These are phyloP conservation scores for Pelobates cultripes DNA, from an alignment of 2,797 vertebrate species.

Conservation along the genomic window DNA sequence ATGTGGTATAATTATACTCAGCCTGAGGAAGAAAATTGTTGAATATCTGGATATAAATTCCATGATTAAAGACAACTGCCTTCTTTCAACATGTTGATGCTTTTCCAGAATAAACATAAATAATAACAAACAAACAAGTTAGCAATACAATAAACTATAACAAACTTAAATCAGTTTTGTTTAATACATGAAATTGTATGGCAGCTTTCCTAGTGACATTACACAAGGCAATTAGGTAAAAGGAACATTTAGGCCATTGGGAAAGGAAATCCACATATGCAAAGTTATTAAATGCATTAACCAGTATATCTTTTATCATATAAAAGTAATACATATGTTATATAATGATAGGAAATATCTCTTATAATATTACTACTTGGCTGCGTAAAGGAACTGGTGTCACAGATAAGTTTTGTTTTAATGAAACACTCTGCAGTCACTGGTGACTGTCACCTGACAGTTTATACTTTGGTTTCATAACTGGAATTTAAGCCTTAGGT, in stretches of 20 bases:
- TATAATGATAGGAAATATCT: conserved; percentile 22
- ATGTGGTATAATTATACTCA: too few relatives aligned
- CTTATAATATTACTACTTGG: conserved; percentile 3
- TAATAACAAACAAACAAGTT: neutral
- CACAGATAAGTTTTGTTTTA: conserved; percentile 23
- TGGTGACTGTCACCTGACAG: conserved; percentile 52
- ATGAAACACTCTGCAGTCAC: conserved; percentile 35
- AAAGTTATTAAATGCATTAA: too few relatives aligned
- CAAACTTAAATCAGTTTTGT: neutral
- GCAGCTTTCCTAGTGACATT: neutral
- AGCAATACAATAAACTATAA: neutral
- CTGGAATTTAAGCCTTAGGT: conserved; percentile 21
- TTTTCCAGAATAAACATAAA: neutral
- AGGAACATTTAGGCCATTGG: neutral
- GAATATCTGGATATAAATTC: neutral
- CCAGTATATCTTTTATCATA: too few relatives aligned
- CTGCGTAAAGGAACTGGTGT: conserved; percentile 19
- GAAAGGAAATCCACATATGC: too few relatives aligned
- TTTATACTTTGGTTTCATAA: conserved; percentile 37
- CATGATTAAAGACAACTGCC: neutral
- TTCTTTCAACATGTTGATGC: neutral
- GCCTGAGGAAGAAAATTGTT: too few relatives aligned
- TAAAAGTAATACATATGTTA: neutral
- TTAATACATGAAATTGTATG: neutral
- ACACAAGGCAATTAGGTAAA: neutral